Evolutionary conservation across 2,113 vertebrate genomes (phyloP), one percentile per base, ranked within the genome.

Genomic region (Passer montanus): DNA sequence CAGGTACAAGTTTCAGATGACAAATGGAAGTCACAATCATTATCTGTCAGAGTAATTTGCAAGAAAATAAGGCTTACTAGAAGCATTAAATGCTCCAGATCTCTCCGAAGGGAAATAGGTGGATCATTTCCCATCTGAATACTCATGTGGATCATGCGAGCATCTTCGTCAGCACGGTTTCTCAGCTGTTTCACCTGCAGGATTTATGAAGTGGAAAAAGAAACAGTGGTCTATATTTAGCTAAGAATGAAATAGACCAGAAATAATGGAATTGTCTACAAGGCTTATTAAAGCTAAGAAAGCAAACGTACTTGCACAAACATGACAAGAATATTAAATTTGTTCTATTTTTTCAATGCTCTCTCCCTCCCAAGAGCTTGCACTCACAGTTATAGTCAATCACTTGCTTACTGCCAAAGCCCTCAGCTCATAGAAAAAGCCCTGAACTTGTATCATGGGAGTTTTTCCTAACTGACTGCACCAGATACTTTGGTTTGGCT

Each of bases 101-200:
- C 99, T 87, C 98, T 98, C 35, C 99, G 98, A 64, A 99, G 82
- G 1, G 98, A 98, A 26, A 99, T 97, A 17, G 99, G 99, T 33
- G 99, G 98, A 66, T 99, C 99, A 1, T 98, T 98, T 43, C 99
- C 99, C 99, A 99, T 99, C 97, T 99, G 99, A 84, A 99, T 92
- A 18, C 99, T 99, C 99, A 99, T 99, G 95, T 99, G 99, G 89
- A 99, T 98, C 95, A 99, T 98, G 44, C 99, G 98, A 84, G 99
- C 99, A 78, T 99, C 99, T 93, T 99, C 99, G 92, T 99, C 99
- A 4, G 99, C 99, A 60, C 99, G 99, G 90, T 99, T 99, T 87
- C 99, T 98, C 83, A 99, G 97, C 79, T 99, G 99, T 79, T 99
- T 99, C 86, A 99, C 99, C 99, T 99, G 78, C 37, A 97, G 63